Percentiles rank a stretch among this genome's conserved stretches.
These are phyloP conservation scores for Phrynocephalus vlangalii DNA, from an alignment of 2,797 vertebrate species.

Conservation along the genomic window DNA sequence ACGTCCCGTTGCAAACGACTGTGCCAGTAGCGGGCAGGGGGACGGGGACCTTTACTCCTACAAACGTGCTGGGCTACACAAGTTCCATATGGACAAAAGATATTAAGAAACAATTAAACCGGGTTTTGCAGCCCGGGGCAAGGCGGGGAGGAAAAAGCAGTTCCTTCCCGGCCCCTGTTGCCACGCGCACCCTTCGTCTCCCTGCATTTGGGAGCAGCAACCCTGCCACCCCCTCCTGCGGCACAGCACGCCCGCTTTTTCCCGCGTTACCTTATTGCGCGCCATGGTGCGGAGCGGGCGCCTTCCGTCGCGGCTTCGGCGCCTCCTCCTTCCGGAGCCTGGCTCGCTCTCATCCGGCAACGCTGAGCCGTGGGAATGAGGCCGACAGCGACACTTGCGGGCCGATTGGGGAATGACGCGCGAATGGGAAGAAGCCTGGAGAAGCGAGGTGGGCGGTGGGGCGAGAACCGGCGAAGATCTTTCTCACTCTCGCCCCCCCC, in stretches of 20 bases:
- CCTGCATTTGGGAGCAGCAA: too few species aligned
- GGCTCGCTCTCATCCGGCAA: constrained; percentile 4
- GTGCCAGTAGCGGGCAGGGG: too few species aligned
- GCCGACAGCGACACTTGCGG: constrained; percentile 39
- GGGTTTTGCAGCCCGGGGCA: background rate
- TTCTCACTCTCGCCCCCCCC: too few species aligned
- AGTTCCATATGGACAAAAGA: too few species aligned
- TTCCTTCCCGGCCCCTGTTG: background rate
- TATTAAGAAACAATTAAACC: too few species aligned
- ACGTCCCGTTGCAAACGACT: too few species aligned
- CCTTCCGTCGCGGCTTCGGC: background rate
- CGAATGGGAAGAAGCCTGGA: too few species aligned
- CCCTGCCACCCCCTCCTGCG: background rate
- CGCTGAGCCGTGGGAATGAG: background rate
- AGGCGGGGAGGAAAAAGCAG: background rate
- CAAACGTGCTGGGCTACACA: too few species aligned
- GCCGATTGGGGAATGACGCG: rapidly evolving
- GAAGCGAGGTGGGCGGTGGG: too few species aligned
- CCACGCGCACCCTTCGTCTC: background rate
- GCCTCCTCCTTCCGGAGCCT: constrained; percentile 4
- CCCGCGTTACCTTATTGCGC: constrained; percentile 68
- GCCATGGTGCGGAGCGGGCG: constrained; percentile 48
- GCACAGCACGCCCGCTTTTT: background rate
- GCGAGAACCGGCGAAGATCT: too few species aligned
- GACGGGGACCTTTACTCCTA: too few species aligned